Base-by-base conservation (phyloP, 2,888 invertebrate species). In the Tetrapedia diversipes region DNA sequence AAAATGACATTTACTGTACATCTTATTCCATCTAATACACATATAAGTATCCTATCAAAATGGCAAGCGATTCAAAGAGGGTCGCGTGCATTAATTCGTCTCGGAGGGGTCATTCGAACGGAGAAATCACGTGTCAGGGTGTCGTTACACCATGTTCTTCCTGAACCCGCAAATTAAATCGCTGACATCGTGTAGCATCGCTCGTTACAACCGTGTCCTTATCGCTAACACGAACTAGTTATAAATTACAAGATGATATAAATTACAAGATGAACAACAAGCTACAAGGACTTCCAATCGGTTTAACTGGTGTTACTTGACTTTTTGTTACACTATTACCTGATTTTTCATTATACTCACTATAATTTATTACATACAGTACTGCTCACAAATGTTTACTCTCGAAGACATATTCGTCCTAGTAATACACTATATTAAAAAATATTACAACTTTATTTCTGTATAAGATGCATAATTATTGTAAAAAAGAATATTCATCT, bases 61-160 rank as follows among this genome's bases (percentile, higher is more conserved):
- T 63, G 32, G 10, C 53, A 16, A 54, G 29, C 29, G 24, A 61
- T 56, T 29, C 22, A 16, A 43, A 53, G 32, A 32, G 70, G 60
- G 43, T 66, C 43, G 61, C 63, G 67, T 72, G 72, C 39, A 22
- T n/a, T 61, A 63, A 56, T 66, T 67, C 39, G 49, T 65, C 51
- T 43, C 37, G 29, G 39, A 65, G 56, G 68, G 53, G 67, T 63
- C 32, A 65, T 22, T 45, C 51, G 67, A 74, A 79, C 69, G 64
- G 34, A 64, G 70, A 69, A 70, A 81, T 82, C 78, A 80, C 82
- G 83, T 84, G 79, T 61, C 57, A 27, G 11, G 34, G 61, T 61
- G 74, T 77, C 81, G 74, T 83, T 79, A 84, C 75, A 57, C 54
- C 54, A 43, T 32, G 19, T 45, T 65, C 53, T 53, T 57, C 63